Percentiles rank a stretch among this genome's conserved stretches.
phyloP scores from a whole-genome alignment of 1,140 invertebrate genomes.

The Panagrolaimus sp. region DNA sequence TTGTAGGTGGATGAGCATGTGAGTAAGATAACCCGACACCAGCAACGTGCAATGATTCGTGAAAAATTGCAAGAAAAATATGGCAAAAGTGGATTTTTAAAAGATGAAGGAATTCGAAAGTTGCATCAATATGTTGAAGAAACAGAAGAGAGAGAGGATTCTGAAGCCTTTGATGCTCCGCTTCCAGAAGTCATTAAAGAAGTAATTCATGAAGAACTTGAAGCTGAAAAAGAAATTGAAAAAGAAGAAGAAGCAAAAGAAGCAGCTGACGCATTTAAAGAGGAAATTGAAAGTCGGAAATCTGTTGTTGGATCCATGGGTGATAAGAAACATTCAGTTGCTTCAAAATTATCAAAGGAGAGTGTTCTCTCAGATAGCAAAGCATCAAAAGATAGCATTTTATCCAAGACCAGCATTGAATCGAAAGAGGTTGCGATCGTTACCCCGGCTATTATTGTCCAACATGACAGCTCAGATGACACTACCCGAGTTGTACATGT shows the following conservation, averaged over 20 bases:
- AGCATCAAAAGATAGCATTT: too few species aligned
- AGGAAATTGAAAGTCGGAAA: slow-evolving; percentile 43
- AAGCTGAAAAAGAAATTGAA: slow-evolving; percentile 9
- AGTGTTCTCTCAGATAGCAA: background rate
- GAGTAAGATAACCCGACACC: background rate
- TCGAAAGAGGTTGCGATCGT: background rate
- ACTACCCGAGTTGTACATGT: background rate
- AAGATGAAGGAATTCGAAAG: slow-evolving; percentile 23
- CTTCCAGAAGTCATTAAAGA: slow-evolving; percentile 10
- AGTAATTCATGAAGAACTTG: slow-evolving; percentile 13
- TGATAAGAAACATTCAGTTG: background rate
- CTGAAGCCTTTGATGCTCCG: background rate
- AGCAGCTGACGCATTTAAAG: slow-evolving; percentile 33
- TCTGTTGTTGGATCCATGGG: slow-evolving; percentile 35
- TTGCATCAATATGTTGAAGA: slow-evolving; percentile 20
- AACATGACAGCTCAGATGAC: background rate
- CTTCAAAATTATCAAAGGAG: background rate
- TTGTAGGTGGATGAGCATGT: slow-evolving; percentile 16
- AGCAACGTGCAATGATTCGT: slow-evolving; percentile 22
- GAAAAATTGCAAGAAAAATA: slow-evolving; percentile 47
- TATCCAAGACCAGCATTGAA: background rate
- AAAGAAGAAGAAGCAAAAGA: slow-evolving; percentile 15
- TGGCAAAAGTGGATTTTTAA: slow-evolving; percentile 26
- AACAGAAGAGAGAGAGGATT: slow-evolving; percentile 15
- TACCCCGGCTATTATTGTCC: background rate